Base-by-base conservation (phyloP, 2,797 vertebrate species). In the Scyliorhinus canicula region DNA sequence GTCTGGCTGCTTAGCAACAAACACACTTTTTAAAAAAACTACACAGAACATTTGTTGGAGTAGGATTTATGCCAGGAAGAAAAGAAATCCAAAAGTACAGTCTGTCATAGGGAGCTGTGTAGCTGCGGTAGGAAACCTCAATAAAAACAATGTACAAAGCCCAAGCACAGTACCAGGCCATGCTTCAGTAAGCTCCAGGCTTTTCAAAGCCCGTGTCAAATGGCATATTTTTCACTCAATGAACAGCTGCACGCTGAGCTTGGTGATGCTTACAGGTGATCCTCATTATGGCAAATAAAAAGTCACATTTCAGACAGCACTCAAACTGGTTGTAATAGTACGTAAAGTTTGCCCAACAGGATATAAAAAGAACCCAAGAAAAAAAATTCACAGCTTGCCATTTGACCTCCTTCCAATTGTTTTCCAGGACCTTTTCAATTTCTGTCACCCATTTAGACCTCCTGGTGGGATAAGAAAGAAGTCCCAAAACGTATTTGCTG, bases 201-300 rank as follows among this genome's bases (percentile, higher is more conserved):
- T 91, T 91, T 91, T 91, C 88, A 65, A 60, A 91, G 88, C n/a
- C 57, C n/a, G 60, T 65, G 88, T 65, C 88, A 91, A 63, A 63
- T 63, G 16, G 19, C 57, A 63, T 26, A 40, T 91, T 65, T 91
- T 60, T 60, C 57, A 50, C 84, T 31, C 52, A 88, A 14, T 85
- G 47, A 95, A 95, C 84, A 95, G 96, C 86, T 95, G 95, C 95
- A 95, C 0, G 69, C 96, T 95, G 95, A 1, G 93, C 95, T 93
- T 95, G 93, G 47, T 94, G 85, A 95, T 95, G 95, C 84, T 94
- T 93, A 93, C 57, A 95, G 74, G 95, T 95, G 95, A 95, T 90
- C 84, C 95, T 90, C 57, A 69, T 82, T 52, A 52, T 1, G 60
- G 65, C 40, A 84, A 95, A 95, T 95, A 95, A 93, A 95, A 95